Evolutionary conservation across 2,888 invertebrate genomes (phyloP).

Genomic region (Rutpela maculata): DNA sequence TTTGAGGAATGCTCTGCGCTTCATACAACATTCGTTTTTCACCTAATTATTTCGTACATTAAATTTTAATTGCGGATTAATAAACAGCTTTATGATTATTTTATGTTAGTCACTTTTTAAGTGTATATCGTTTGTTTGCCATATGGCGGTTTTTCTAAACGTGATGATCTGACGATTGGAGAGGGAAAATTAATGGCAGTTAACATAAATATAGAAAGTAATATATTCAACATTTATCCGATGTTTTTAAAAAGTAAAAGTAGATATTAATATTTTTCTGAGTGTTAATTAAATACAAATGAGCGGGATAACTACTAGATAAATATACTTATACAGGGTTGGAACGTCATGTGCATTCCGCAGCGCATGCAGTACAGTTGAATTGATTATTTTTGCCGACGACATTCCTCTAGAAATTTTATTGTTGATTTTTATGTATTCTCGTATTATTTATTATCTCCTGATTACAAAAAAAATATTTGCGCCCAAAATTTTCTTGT

Average conservation of each 20-base stretch:
- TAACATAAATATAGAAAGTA: neutral
- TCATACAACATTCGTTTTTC: conserved; percentile 48
- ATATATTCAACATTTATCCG: neutral
- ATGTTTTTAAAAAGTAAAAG: neutral
- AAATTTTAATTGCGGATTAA: conserved; percentile 57
- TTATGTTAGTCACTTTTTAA: conserved; percentile 43
- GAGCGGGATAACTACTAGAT: neutral
- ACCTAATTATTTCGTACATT: conserved; percentile 53
- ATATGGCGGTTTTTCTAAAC: conserved; percentile 29
- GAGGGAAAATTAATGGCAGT: neutral
- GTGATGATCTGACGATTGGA: neutral
- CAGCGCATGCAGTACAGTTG: too few relatives aligned
- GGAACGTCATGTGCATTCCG: too few relatives aligned
- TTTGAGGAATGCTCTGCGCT: conserved; percentile 46
- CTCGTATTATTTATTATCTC: too few relatives aligned
- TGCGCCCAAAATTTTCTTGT: too few relatives aligned
- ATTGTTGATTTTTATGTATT: too few relatives aligned
- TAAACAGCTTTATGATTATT: conserved; percentile 55
- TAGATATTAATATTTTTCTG: neutral
- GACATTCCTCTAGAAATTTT: too few relatives aligned
- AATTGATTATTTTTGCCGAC: too few relatives aligned
- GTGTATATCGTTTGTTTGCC: conserved; percentile 20
- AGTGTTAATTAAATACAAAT: neutral
- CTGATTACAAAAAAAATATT: too few relatives aligned
- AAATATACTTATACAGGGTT: too few relatives aligned